A percentile compares a stretch with the other conserved stretches of the same genome.
Conservation (phyloP, 1,140 invertebrate genomes). For the Neodiprion fabricii region DNA sequence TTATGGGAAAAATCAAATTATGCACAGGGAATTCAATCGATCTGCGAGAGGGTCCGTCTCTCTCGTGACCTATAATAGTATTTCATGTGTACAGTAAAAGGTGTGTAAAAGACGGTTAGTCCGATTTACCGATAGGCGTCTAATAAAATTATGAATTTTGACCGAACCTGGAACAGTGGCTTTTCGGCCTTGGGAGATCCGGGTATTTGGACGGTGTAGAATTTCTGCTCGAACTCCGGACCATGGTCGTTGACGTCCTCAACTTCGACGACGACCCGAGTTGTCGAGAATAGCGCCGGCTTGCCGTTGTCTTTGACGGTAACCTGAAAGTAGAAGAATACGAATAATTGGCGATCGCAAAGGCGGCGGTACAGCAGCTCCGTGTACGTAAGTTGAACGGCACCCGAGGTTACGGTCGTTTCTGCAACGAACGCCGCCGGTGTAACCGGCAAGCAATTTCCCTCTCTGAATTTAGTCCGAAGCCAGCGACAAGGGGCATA, state of each 20-base stretch:
- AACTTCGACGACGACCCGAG: slow-evolving; percentile 82
- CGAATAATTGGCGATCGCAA: slow-evolving; percentile 10
- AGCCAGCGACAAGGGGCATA: neutral
- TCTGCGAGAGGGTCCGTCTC: too few relatives aligned
- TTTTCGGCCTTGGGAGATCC: slow-evolving; percentile 64
- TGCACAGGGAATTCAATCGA: too few relatives aligned
- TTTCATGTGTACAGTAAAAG: too few relatives aligned
- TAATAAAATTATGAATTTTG: too few relatives aligned
- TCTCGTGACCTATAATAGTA: too few relatives aligned
- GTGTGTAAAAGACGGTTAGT: too few relatives aligned
- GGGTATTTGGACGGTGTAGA: slow-evolving; percentile 82
- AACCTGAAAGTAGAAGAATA: slow-evolving; percentile 62
- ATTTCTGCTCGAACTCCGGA: slow-evolving; percentile 81
- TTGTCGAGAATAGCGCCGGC: slow-evolving; percentile 79
- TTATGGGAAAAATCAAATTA: too few relatives aligned
- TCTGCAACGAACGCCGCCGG: neutral
- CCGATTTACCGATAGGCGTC: too few relatives aligned
- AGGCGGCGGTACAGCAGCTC: neutral
- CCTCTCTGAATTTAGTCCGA: neutral
- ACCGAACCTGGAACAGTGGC: slow-evolving; percentile 70
- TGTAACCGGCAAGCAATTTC: slow-evolving; percentile 29
- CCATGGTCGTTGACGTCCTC: slow-evolving; percentile 85
- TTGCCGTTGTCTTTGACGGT: slow-evolving; percentile 80
- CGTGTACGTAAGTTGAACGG: neutral
- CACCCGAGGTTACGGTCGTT: neutral